A percentile compares a stretch with the other conserved stretches of the same genome.
These are phyloP conservation scores for Amblyteles armatorius DNA, from an alignment of 2,888 invertebrate species.

Conservation along the genomic window DNA sequence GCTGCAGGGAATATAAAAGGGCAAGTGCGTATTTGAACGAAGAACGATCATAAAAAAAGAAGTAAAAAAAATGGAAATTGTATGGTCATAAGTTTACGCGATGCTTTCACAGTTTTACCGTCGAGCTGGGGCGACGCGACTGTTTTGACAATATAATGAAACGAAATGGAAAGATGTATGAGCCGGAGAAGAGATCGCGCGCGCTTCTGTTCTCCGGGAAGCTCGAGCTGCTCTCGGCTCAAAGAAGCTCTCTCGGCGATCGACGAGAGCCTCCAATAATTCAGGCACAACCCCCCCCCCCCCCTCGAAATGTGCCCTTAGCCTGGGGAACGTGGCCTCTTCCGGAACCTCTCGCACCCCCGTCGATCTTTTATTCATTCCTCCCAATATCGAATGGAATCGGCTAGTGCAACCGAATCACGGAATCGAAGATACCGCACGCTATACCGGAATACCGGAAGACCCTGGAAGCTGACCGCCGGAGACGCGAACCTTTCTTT, in stretches of 20 bases:
- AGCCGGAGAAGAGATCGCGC: neutral
- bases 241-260: slow-evolving; percentile 12
- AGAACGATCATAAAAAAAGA: neutral
- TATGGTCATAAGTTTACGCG: slow-evolving; percentile 9
- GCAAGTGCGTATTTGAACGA: neutral
- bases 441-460: slow-evolving; percentile 10
- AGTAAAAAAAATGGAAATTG: neutral
- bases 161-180: neutral
- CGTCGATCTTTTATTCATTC: slow-evolving; percentile 44
- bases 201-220: neutral
- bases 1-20: neutral
- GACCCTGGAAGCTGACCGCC: neutral
- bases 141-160: neutral
- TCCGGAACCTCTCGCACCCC: slow-evolving; percentile 16
- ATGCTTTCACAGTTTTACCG: slow-evolving; percentile 33
- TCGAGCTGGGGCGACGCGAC: neutral
- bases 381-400: slow-evolving; percentile 34
- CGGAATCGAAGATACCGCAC: slow-evolving; percentile 24
- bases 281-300: slow-evolving; percentile 3
- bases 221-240: neutral
- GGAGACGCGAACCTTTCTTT: slow-evolving; percentile 5
- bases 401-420: slow-evolving; percentile 30
- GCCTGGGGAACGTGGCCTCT: neutral
- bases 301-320: neutral
- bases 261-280: slow-evolving; percentile 34